Evolutionary conservation across 2,113 vertebrate species (phyloP).

Genomic region (Takifugu flavidus): DNA sequence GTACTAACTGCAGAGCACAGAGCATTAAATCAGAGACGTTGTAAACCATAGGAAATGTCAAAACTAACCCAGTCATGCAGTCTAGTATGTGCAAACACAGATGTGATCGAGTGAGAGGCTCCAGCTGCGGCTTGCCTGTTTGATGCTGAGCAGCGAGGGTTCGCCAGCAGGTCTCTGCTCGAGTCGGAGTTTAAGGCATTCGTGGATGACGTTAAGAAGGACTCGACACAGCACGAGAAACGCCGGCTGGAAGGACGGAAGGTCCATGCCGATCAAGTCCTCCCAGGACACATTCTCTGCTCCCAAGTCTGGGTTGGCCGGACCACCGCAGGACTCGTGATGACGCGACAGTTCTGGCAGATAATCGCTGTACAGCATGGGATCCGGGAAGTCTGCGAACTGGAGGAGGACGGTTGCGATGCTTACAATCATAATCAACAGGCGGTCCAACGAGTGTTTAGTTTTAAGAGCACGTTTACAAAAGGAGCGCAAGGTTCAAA

Average conservation of each 20-base stretch:
- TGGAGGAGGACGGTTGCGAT: slow-evolving; percentile 45
- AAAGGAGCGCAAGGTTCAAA: not conserved
- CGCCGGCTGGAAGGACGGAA: slow-evolving; percentile 93
- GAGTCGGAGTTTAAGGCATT: slow-evolving; percentile 94
- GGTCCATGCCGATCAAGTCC: slow-evolving; percentile 90
- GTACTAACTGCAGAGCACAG: slow-evolving; percentile 83
- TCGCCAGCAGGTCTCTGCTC: slow-evolving; percentile 98
- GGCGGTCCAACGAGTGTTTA: not conserved
- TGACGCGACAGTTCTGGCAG: slow-evolving; percentile 79
- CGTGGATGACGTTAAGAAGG: slow-evolving; percentile 95
- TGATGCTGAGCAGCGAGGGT: slow-evolving; percentile 95
- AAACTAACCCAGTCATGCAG: too few species aligned
- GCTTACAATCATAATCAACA: not conserved
- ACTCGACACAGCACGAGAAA: slow-evolving; percentile 95
- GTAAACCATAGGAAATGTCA: not conserved
- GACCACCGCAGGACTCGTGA: slow-evolving; percentile 72
- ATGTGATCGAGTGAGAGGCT: not conserved
- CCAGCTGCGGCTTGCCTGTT: slow-evolving; percentile 80
- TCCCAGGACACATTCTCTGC: slow-evolving; percentile 85
- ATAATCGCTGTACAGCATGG: slow-evolving; percentile 92
- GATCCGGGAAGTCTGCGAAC: slow-evolving; percentile 91
- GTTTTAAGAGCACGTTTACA: not conserved
- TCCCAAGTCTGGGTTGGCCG: slow-evolving; percentile 74
- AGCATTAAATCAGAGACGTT: slow-evolving; percentile 6
- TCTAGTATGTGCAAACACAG: too few species aligned